Evolutionary conservation across 1,140 invertebrate genomes (phyloP), one percentile per base, ranked within the genome.

Genomic region (Brachionus koreanus): DNA sequence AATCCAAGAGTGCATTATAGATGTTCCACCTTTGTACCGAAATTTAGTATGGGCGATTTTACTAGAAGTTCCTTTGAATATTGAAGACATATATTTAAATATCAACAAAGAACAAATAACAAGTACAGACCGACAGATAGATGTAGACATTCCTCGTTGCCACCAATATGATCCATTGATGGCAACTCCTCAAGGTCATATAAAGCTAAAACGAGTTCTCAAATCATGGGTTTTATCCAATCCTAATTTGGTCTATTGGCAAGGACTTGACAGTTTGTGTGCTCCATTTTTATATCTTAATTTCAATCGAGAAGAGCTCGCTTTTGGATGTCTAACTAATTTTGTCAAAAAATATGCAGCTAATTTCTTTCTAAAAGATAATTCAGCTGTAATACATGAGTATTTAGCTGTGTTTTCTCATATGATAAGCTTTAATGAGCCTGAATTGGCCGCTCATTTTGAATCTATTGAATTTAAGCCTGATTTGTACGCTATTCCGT

Each of bases 321-420:
- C 97, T 0, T 98, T 95, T 89, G 92, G 95, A 5, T 98, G 96
- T 88, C 89, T 99, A 2, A 93, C 93, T 37, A 92, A 93, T 1
- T 99, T 99, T 87, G 96, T 99, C 85, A 93, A 94, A 5, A 97
- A 96, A 87, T 99, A 98, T 90, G 90, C 98, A 5, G 92, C 98
- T 87, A 95, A 96, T 86, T 98, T 99, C 87, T 99, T 99, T 87
- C 88, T 98, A n/a, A 97, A 97, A 87, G 97, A 99, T 88, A 99
- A 99, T 87, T 96, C 96, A 63, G 91, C 92, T 16, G 92, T 98
- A 0, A 98, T 99, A 83, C 95, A 98, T 90, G 97, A 99, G 89
- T 99, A 99, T 89, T 89, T 99, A 81, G 92, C 94, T 1, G 97
- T 98, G 88, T 98, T 99, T 90, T 95, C 94, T 82, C 96, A 98